Evolutionary conservation across 2,888 invertebrate genomes (phyloP), one percentile per base, ranked within the genome.

Genomic region (Amphipyra berbera): DNA sequence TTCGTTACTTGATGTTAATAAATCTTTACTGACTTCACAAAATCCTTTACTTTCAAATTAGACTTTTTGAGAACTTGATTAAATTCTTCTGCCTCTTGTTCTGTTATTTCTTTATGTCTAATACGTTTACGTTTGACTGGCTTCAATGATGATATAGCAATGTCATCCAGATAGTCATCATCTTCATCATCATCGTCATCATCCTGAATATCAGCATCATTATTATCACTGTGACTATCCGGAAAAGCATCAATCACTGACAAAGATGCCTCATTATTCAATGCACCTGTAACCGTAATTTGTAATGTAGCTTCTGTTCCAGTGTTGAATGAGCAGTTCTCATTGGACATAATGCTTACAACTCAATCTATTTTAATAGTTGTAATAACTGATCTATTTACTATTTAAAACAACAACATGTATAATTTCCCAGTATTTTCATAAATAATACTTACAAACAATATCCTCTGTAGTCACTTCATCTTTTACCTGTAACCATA

Each of bases 1-100:
- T 9, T 35, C 35, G 7, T 37, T 12, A 37, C 8, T 10, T 37
- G 37, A 37, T 10, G 10, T 10, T 37, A 10, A 37, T 37, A 37
- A 37, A 37, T 9, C 37, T 37, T 1, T 37, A 81, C 81, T 81
- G 68, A 85, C 86, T 84, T 84, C 0, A 87, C 87, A 83, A 92
- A 89, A 82, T 94, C 94, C 73, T 89, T 92, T 6, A 91, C 87
- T 86, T 91, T 91, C 60, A 91, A 86, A 73, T 90, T 86, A 7
- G 85, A 67, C 66, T 87, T 88, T 69, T 86, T 89, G 6, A 91
- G 79, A 68, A 91, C 70, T 76, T 89, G 80, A 60, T 86, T 85
- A n/a, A 92, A 87, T 71, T 86, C 82, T 55, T 83, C 80, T 30
- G 80, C 75, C 60, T 91, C 88, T 63, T 87, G 79, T 72, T 85